Evolutionary conservation across 2,113 vertebrate species (phyloP), one percentile per base, ranked within the genome.

Genomic region (Carassius gibelio): DNA sequence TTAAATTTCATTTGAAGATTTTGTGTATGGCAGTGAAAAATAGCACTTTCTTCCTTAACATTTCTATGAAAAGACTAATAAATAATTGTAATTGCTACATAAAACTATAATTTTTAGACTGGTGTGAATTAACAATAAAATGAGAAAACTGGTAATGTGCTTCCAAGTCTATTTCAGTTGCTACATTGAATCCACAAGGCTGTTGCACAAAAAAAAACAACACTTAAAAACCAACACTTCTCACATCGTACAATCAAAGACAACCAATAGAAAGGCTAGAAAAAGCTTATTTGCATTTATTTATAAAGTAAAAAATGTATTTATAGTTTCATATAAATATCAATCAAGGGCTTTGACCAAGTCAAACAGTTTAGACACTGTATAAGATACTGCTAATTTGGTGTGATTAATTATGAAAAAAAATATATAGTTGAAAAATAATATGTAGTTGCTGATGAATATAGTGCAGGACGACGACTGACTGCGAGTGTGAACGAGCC

Each of bases 1-100:
- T 76, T 17, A 76, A 55, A 34, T 34, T 55, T 76, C 14, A 76
- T 34, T 76, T 34, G 14, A 76, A 55, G 23, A 30, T 76, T 55
- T 76, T 26, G 11, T 76, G 48, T 76, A 55, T 34, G 75, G n/a
- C 48, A 52, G 14, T 55, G 0, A 55, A 52, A 45, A 62, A 38
- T 6, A 10, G 30, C 21, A 11, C 36, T 74, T 62, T 19, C 55
- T 26, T 64, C 14, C 38, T 42, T 34, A 50, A 68, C 26, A 74
- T 74, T 81, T 23, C 15, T 8, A 55, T 4, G 1, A 17, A 76
- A 34, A 30, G 74, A 76, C 69, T 72, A 72, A 42, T 42, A 4
- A 15, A 34, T 76, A 23, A 17, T 55, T 55, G 74, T 52, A 15
- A 19, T 19, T 42, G 23, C 48, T 52, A 76, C n/a, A 30, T 30